Base-by-base conservation (phyloP, 2,797 vertebrate species). In the Clarias platycephalus region DNA sequence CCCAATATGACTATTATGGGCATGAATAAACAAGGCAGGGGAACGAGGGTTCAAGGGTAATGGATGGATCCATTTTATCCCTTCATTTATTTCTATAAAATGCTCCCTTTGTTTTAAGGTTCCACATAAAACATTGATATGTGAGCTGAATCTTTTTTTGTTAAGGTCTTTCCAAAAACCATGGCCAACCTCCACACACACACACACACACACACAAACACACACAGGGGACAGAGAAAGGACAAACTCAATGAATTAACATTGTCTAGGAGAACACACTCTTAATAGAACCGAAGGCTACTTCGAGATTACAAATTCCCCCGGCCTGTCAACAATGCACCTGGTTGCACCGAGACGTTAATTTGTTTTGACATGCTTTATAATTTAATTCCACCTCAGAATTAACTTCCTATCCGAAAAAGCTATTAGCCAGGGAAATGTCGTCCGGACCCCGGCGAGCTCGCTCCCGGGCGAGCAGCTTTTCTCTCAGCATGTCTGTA, bases 291-390 rank as follows among this genome's bases (percentile, higher is more conserved):
- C 87, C 85, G 71, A 88, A 67, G 89, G 88, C 82, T 92, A 88
- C 85, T 89, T 91, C 92, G 89, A 92, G 93, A 93, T 91, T 93
- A 90, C 92, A 83, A 93, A 93, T 90, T 82, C 67, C 87, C 87
- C 90, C 82, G 78, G 88, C 89, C 86, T 92, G 89, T 94, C 84
- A 89, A 93, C 94, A 91, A 92, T 88, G 90, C 93, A 92, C 88
- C 91, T 94, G 92, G 90, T 94, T 91, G 88, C 81, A n/a, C 70
- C 82, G 93, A 95, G 94, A 95, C 87, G 82, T 89, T 95, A 93
- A 95, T 93, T 90, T 92, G 89, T 94, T 95, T 93, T 94, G 91
- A 95, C 89, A 89, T 83, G 88, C 88, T 92, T 95, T 94, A 93
- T 93, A 94, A 95, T 95, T 94, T 92, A 93, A 96, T 95, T 92